Evolutionary conservation across 1,140 invertebrate genomes (phyloP).

Genomic region (Rhagoletis zephyria): DNA sequence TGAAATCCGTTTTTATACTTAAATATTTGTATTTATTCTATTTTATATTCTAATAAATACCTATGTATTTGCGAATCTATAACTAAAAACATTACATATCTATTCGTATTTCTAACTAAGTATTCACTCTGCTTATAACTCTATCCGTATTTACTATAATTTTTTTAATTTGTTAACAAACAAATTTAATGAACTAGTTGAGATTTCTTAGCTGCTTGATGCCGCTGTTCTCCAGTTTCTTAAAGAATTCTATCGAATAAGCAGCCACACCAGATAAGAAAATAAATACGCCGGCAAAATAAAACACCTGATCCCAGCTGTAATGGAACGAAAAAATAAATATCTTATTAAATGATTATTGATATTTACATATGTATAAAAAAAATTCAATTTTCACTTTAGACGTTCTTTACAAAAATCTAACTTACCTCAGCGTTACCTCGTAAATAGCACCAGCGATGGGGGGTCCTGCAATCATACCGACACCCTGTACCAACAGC

Average conservation of each 20-base stretch:
- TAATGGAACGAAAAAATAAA: conserved; percentile 39
- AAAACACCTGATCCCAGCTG: conserved; percentile 79
- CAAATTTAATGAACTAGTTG: conserved; percentile 68
- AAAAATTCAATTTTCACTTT: not conserved
- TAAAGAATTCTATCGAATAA: conserved; percentile 69
- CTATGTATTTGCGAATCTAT: too few species aligned
- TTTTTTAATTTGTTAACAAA: not conserved
- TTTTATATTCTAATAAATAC: too few species aligned
- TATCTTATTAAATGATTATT: not conserved
- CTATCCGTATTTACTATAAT: too few species aligned
- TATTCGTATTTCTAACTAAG: too few species aligned
- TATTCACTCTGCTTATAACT: too few species aligned
- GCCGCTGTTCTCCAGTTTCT: conserved; percentile 70
- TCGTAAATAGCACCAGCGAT: conserved; percentile 76
- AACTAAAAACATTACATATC: too few species aligned
- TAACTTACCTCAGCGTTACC: conserved; percentile 64
- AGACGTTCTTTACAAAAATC: not conserved
- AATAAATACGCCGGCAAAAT: conserved; percentile 88
- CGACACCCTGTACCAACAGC: conserved; percentile 86
- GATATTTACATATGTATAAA: not conserved
- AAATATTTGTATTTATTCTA: too few species aligned
- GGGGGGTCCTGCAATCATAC: conserved; percentile 77
- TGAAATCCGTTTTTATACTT: too few species aligned
- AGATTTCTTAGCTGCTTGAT: conserved; percentile 70
- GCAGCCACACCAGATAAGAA: conserved; percentile 85